Evolutionary conservation across 2,113 vertebrate genomes (phyloP).

Genomic region (Tenebrosternarchus preto): DNA sequence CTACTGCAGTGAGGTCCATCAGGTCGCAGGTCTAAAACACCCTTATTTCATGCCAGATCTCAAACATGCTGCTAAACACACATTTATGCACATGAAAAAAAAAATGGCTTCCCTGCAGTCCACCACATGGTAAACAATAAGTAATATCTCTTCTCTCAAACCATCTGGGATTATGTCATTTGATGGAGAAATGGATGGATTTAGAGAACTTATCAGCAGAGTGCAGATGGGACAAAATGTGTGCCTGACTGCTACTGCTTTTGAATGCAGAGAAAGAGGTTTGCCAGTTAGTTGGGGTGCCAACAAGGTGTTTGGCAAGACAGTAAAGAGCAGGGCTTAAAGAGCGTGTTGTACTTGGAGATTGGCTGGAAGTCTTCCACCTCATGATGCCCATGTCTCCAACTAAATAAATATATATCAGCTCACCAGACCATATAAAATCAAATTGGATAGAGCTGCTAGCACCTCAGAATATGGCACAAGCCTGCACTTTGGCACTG

Average conservation of each 20-base stretch:
- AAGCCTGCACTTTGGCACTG: background rate
- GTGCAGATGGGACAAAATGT: conserved; percentile 35
- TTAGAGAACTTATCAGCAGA: conserved; percentile 46
- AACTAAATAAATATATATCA: conserved; percentile 21
- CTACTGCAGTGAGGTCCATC: background rate
- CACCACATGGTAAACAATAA: conserved; percentile 34
- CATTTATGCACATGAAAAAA: conserved; percentile 1
- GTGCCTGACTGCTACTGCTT: conserved; percentile 25
- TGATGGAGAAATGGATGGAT: conserved; percentile 46
- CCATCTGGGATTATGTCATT: conserved; percentile 40
- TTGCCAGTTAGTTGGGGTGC: conserved; percentile 21
- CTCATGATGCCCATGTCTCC: conserved; percentile 27
- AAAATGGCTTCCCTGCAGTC: conserved; percentile 6
- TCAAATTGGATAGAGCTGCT: conserved; percentile 21
- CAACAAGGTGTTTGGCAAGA: conserved; percentile 34
- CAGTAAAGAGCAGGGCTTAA: conserved; percentile 23
- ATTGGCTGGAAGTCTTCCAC: conserved; percentile 24
- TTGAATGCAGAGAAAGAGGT: conserved; percentile 33
- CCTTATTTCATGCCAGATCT: background rate
- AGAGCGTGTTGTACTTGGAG: conserved; percentile 19
- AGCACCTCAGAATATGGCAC: background rate
- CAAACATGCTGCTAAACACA: conserved; percentile 26
- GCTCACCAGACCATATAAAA: conserved; percentile 14
- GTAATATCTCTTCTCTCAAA: conserved; percentile 26
- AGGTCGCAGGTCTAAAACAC: background rate